phyloP scores from a whole-genome alignment of 2,113 vertebrate genomes.

The Chascanopsetta lugubris region DNA sequence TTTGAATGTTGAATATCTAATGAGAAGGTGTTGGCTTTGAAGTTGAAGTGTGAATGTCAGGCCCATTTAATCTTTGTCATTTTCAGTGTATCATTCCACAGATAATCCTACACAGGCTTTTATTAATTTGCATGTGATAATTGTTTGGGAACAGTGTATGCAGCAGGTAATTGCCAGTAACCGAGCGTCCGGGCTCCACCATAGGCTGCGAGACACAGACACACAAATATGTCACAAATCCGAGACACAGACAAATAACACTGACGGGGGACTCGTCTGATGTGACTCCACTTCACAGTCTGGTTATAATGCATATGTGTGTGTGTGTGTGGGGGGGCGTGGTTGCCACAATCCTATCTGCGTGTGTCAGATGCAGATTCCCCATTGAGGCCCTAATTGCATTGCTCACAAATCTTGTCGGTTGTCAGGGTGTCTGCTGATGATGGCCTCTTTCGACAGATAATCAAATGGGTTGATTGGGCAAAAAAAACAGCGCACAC shows the following conservation, averaged over 20 bases:
- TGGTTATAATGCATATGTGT: conserved; percentile 29
- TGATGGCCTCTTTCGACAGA: conserved; percentile 59
- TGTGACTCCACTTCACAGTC: conserved; percentile 56
- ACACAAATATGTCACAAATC: too few relatives aligned
- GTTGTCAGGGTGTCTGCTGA: conserved; percentile 56
- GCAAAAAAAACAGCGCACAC: conserved; percentile 53
- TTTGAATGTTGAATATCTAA: conserved; percentile 55
- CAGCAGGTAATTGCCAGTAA: conserved; percentile 51
- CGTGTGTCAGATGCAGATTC: conserved; percentile 58
- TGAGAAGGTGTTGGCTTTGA: conserved; percentile 52
- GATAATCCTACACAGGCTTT: conserved; percentile 54
- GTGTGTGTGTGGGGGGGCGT: conserved; percentile 11
- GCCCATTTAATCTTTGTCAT: conserved; percentile 54
- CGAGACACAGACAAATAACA: conserved; percentile 36
- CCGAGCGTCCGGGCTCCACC: conserved; percentile 28
- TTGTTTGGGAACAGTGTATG: conserved; percentile 54
- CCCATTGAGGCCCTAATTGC: conserved; percentile 76
- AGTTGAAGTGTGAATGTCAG: conserved; percentile 49
- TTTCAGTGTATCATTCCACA: conserved; percentile 50
- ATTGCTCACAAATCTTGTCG: conserved; percentile 66
- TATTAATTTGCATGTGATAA: conserved; percentile 74
- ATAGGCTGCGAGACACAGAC: conserved; percentile 24
- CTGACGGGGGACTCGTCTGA: conserved; percentile 45
- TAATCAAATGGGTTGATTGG: conserved; percentile 70
- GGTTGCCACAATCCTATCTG: conserved; percentile 62